These are phyloP conservation scores for Thermophis baileyi DNA, from an alignment of 2,113 vertebrate genomes.

Conservation along the genomic window DNA sequence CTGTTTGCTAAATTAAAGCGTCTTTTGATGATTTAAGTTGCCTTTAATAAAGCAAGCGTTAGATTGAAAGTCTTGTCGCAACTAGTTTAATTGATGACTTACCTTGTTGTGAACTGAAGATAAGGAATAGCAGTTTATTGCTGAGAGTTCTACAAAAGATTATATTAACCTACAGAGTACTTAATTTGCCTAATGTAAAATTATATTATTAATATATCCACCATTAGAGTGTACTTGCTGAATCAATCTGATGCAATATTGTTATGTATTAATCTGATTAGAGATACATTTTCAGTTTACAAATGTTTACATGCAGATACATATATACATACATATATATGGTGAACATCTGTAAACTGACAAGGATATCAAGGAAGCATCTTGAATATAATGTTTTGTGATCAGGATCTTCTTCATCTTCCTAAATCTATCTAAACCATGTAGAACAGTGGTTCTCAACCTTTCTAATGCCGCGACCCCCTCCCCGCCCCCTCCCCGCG, in stretches of 20 bases:
- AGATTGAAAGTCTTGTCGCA: conserved; percentile 31
- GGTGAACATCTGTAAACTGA: background rate
- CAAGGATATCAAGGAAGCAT: background rate
- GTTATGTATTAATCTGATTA: background rate
- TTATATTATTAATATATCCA: background rate
- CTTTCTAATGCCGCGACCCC: too few species aligned
- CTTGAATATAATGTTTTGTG: background rate
- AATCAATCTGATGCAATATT: background rate
- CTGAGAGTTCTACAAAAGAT: conserved; percentile 32
- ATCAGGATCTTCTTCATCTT: background rate
- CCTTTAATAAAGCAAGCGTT: conserved; percentile 66
- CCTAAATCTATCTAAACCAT: background rate
- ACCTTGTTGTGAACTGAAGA: conserved; percentile 33
- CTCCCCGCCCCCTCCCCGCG: too few species aligned
- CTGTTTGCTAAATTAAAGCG: background rate
- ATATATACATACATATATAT: background rate
- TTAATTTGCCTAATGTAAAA: conserved; percentile 17
- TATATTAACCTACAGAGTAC: conserved; percentile 40
- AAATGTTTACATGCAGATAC: background rate
- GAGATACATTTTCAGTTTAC: background rate
- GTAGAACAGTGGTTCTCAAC: too few species aligned
- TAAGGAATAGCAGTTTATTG: conserved; percentile 42
- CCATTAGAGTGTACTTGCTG: background rate
- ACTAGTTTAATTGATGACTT: conserved; percentile 10
- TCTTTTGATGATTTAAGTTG: conserved; percentile 33